Percentiles rank a stretch among this genome's conserved stretches.
These are phyloP conservation scores for Pachycephala philippinensis DNA, from an alignment of 2,113 vertebrate genomes.

Conservation along the genomic window DNA sequence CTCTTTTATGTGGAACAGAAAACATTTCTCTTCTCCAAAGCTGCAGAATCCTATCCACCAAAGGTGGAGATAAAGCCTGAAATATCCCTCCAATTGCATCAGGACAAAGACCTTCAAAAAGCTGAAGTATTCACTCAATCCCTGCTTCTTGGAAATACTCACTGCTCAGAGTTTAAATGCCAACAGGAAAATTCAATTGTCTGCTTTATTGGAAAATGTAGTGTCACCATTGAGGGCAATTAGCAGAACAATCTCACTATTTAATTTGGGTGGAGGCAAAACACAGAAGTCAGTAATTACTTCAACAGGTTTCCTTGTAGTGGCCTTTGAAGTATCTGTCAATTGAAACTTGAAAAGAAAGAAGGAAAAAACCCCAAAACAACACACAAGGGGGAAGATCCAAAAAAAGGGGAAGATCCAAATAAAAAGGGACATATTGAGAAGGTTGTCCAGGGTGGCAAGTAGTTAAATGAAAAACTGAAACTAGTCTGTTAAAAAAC, in stretches of 20 bases:
- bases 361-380: background rate
- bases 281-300: background rate
- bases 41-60: background rate
- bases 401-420: background rate
- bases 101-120: background rate
- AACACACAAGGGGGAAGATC: background rate
- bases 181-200: background rate
- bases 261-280: background rate
- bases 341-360: background rate
- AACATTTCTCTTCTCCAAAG: background rate
- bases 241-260: background rate
- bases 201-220: background rate
- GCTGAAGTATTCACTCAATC: background rate
- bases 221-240: background rate
- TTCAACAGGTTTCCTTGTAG: background rate
- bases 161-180: background rate
- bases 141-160: background rate
- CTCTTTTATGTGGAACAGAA: background rate
- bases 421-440: background rate
- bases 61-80: background rate
- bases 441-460: background rate
- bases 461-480: background rate
- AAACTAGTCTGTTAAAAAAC: background rate
- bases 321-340: background rate
- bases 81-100: background rate